Conservation (phyloP, 37 sponge, comb jelly and placozoan species). For the Geodia barretti region DNA sequence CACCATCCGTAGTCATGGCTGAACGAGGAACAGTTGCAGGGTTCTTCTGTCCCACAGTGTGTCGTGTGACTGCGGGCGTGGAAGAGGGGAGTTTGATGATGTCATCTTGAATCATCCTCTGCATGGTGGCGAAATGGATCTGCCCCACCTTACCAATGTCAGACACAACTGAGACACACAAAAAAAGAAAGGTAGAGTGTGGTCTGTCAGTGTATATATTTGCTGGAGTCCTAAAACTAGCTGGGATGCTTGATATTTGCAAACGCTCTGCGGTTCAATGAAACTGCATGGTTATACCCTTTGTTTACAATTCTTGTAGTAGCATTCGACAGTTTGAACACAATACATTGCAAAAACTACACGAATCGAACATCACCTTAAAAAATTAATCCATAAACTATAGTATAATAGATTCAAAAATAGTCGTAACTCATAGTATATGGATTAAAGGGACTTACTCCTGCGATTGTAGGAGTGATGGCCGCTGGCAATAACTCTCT, state of each 20-base stretch:
- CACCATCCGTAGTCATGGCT: not conserved
- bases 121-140: constrained; percentile 65
- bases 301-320: not conserved
- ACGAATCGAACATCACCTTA: too few relatives aligned
- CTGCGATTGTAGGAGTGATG: constrained; percentile 58
- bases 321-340: too few relatives aligned
- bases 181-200: not conserved
- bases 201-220: too few relatives aligned
- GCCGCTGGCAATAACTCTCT: constrained; percentile 35
- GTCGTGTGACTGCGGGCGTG: not conserved
- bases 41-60: not conserved
- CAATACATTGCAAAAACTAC: too few relatives aligned
- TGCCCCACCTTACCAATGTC: constrained; percentile 50
- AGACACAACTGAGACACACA: constrained; percentile 28
- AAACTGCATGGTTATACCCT: too few relatives aligned
- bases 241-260: not conserved
- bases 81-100: not conserved
- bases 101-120: constrained; percentile 35
- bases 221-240: too few relatives aligned
- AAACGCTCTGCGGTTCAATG: too few relatives aligned
- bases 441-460: constrained; percentile 17
- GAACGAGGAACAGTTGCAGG: not conserved
- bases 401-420: too few relatives aligned
- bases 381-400: too few relatives aligned
- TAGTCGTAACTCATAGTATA: too few relatives aligned